These are phyloP conservation scores for Ametastegia equiseti DNA, from an alignment of 2,888 invertebrate species.

Conservation along the genomic window DNA sequence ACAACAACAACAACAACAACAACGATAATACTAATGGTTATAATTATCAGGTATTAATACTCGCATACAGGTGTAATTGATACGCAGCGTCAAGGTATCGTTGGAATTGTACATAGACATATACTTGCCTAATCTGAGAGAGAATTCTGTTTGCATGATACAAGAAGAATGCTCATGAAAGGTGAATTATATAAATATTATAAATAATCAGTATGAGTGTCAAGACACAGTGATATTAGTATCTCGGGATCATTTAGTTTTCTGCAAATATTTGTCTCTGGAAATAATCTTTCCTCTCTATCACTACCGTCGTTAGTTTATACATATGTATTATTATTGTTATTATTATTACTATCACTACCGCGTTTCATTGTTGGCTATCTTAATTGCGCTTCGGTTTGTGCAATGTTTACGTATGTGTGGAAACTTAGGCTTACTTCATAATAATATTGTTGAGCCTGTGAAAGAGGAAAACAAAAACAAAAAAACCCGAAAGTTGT, in stretches of 20 bases:
- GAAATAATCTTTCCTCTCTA: not conserved
- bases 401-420: conserved; percentile 32
- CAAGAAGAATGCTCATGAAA: conserved; percentile 39
- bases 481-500: conserved; percentile 23
- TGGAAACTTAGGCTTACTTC: conserved; percentile 1
- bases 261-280: conserved; percentile 47
- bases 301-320: not conserved
- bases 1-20: not conserved
- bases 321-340: not conserved
- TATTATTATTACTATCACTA: conserved; percentile 20
- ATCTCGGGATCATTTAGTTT: conserved; percentile 45
- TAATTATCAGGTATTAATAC: too few species aligned
- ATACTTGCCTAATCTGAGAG: conserved; percentile 44
- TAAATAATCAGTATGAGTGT: conserved; percentile 45
- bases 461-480: conserved; percentile 15
- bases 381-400: conserved; percentile 28
- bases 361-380: conserved; percentile 9
- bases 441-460: conserved; percentile 23
- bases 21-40: not conserved
- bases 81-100: conserved; percentile 20
- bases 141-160: conserved; percentile 44
- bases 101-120: conserved; percentile 32
- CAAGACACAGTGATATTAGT: conserved; percentile 48
- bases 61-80: conserved; percentile 32
- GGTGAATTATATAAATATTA: conserved; percentile 10